Percentiles rank a stretch among this genome's conserved stretches.
Conservation (phyloP, 2,113 vertebrate species). For the Excalfactoria chinensis region DNA sequence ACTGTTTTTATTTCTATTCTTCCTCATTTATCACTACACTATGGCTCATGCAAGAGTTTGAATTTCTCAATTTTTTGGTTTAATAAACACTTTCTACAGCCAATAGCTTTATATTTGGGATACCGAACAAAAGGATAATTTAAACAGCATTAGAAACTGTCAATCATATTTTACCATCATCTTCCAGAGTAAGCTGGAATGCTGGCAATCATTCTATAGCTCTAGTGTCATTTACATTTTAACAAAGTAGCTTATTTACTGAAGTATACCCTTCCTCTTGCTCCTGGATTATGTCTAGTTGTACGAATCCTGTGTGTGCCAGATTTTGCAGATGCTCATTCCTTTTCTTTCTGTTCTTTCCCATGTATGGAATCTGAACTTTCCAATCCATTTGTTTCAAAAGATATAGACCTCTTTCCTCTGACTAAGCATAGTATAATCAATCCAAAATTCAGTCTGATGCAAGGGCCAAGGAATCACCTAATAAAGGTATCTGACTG, state of each 20-base stretch:
- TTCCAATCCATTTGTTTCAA: neutral
- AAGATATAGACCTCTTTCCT: neutral
- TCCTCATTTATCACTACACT: neutral
- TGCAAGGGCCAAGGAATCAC: neutral
- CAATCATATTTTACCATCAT: conserved; percentile 34
- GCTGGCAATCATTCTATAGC: neutral
- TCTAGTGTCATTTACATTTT: conserved; percentile 48
- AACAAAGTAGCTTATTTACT: conserved; percentile 57
- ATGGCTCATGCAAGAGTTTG: neutral
- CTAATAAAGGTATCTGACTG: neutral
- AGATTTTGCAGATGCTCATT: conserved; percentile 24
- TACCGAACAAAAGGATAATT: neutral
- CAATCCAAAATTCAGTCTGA: neutral
- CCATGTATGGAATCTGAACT: neutral
- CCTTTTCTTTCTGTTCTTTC: neutral
- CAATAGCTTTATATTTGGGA: neutral
- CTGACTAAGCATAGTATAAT: neutral
- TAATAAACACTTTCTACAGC: neutral
- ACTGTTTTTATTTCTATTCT: neutral
- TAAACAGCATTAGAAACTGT: neutral
- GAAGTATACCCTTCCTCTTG: neutral
- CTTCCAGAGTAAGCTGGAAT: neutral
- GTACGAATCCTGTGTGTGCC: neutral
- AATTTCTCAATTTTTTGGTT: conserved; percentile 11
- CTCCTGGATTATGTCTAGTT: neutral